These are phyloP conservation scores for Galbula dea DNA, from an alignment of 2,113 vertebrate genomes.

Conservation along the genomic window DNA sequence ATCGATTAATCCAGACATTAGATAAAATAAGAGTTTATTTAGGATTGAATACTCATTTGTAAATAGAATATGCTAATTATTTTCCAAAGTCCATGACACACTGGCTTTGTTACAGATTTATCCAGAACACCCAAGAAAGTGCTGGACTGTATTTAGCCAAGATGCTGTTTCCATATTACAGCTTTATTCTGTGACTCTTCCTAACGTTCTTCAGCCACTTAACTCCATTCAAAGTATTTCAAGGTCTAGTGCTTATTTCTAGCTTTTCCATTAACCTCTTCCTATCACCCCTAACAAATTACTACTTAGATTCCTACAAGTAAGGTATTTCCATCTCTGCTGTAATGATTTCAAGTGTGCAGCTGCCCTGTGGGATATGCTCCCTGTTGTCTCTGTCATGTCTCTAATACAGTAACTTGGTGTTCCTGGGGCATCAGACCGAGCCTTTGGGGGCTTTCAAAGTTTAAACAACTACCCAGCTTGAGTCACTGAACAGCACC, in stretches of 20 bases:
- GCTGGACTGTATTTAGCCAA: background rate
- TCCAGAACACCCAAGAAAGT: background rate
- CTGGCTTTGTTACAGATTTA: background rate
- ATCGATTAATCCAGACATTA: background rate
- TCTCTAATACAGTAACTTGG: background rate
- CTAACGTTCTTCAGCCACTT: background rate
- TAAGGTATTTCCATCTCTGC: background rate
- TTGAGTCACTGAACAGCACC: background rate
- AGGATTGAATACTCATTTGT: background rate
- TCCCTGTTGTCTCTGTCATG: background rate
- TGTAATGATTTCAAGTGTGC: background rate
- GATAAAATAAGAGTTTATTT: conserved; percentile 1
- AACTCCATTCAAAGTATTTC: background rate
- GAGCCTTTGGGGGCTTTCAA: background rate
- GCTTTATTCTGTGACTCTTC: background rate
- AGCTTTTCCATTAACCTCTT: background rate
- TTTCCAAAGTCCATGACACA: background rate
- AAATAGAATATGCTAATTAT: background rate
- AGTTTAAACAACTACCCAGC: background rate
- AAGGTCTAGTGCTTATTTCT: background rate
- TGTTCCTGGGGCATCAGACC: background rate
- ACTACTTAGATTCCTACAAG: background rate
- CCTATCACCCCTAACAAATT: background rate
- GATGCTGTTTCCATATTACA: background rate
- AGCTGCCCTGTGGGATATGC: background rate